Conservation (phyloP, 2,888 invertebrate species). For the Papilio demoleus region DNA sequence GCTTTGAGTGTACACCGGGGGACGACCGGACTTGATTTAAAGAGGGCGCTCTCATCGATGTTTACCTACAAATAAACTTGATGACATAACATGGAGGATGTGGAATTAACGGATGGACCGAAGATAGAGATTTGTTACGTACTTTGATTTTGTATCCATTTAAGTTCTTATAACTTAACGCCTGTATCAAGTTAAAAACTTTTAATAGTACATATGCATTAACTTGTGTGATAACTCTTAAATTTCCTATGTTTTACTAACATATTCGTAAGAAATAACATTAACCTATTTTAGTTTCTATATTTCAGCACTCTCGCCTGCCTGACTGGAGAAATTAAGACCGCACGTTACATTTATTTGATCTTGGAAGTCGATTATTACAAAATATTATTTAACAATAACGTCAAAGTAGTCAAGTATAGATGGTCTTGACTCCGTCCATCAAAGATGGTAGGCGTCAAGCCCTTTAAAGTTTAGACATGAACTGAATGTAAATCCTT, state of each 20-base stretch:
- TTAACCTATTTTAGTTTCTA: too few relatives aligned
- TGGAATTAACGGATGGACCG: background rate
- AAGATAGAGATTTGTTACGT: background rate
- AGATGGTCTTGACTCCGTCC: background rate
- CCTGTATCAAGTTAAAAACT: background rate
- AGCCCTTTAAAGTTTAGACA: conserved; percentile 9
- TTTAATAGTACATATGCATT: background rate
- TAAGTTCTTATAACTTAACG: background rate
- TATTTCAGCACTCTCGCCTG: too few relatives aligned
- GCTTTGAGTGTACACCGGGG: conserved; percentile 6
- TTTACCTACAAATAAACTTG: background rate
- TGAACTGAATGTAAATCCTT: background rate
- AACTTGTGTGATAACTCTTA: background rate
- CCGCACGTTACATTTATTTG: background rate
- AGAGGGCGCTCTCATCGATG: background rate
- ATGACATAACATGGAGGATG: background rate
- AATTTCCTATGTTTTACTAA: too few relatives aligned
- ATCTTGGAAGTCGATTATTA: background rate
- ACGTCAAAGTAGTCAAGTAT: background rate
- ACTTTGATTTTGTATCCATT: background rate
- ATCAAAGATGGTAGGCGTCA: background rate
- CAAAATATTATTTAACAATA: background rate
- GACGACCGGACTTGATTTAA: conserved; percentile 1
- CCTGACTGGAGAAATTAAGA: too few relatives aligned
- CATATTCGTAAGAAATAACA: too few relatives aligned